These are phyloP conservation scores for Euclidia mi DNA, from an alignment of 2,888 invertebrate genomes.

Conservation along the genomic window DNA sequence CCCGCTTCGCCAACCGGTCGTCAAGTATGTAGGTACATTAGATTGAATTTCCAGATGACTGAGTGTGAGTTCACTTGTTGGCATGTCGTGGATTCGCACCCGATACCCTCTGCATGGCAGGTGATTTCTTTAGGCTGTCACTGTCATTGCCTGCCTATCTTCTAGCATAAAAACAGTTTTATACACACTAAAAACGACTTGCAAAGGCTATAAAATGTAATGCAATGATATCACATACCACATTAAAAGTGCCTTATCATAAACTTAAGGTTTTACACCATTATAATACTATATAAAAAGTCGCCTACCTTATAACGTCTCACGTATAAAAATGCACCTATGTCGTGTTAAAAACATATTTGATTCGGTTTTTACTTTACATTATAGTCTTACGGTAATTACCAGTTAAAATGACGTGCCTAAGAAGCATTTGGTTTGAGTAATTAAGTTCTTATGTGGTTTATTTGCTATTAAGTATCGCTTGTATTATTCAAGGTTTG, in stretches of 20 bases:
- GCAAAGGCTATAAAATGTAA: background rate
- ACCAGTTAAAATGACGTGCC: conserved; percentile 29
- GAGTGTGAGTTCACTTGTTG: too few relatives aligned
- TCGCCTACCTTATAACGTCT: conserved; percentile 24
- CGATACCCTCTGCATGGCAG: too few relatives aligned
- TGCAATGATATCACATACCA: too few relatives aligned
- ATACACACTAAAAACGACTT: background rate
- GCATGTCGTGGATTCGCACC: too few relatives aligned
- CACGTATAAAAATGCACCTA: conserved; percentile 34
- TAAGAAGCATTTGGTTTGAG: conserved; percentile 20
- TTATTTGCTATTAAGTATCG: conserved; percentile 22
- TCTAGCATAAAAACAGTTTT: too few relatives aligned
- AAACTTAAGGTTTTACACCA: conserved; percentile 1
- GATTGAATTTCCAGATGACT: too few relatives aligned
- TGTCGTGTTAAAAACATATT: conserved; percentile 50
- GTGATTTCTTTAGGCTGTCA: too few relatives aligned
- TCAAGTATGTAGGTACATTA: too few relatives aligned
- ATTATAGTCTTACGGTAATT: conserved; percentile 36
- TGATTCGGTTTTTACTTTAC: conserved; percentile 36
- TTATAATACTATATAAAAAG: conserved; percentile 8
- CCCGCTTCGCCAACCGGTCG: too few relatives aligned
- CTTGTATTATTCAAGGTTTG: too few relatives aligned
- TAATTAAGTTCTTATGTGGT: conserved; percentile 30
- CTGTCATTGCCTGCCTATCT: too few relatives aligned
- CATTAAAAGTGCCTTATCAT: too few relatives aligned